These are phyloP conservation scores for Lophochroa leadbeateri DNA, from an alignment of 2,113 vertebrate genomes.

Conservation along the genomic window DNA sequence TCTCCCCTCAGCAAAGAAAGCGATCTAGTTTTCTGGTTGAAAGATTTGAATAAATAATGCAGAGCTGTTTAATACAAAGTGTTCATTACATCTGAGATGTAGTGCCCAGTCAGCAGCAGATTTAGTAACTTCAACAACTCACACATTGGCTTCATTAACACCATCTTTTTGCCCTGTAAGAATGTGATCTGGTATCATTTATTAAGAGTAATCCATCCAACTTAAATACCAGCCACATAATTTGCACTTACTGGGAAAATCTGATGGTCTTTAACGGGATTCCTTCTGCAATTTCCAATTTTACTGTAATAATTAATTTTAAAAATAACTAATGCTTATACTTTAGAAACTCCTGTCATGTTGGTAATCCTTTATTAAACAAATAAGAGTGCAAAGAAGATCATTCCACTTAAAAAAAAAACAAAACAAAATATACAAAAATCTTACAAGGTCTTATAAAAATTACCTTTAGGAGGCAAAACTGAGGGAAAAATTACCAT, in stretches of 20 bases:
- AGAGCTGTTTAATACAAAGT: conserved; percentile 16
- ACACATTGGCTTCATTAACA: background rate
- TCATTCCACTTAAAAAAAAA: background rate
- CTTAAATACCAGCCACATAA: background rate
- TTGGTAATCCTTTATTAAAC: conserved; percentile 39
- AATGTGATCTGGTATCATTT: background rate
- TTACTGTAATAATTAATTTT: background rate
- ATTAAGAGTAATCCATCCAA: background rate
- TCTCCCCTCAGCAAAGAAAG: conserved; percentile 34
- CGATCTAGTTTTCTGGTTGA: conserved; percentile 31
- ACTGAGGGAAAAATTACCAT: background rate
- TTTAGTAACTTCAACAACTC: conserved; percentile 44
- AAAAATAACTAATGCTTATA: background rate
- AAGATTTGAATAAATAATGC: conserved; percentile 68
- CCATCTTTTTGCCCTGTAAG: background rate
- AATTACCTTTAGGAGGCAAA: background rate
- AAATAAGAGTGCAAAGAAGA: conserved; percentile 22
- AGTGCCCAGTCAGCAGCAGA: conserved; percentile 39
- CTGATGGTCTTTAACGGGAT: background rate
- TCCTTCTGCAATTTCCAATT: background rate
- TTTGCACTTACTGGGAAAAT: background rate
- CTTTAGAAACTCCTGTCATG: conserved; percentile 1
- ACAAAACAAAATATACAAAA: background rate
- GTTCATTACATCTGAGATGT: conserved; percentile 36
- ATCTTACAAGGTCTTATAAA: background rate